These are phyloP conservation scores for Tenualosa thibaudeaui DNA, from an alignment of 2,797 vertebrate species.

Conservation along the genomic window DNA sequence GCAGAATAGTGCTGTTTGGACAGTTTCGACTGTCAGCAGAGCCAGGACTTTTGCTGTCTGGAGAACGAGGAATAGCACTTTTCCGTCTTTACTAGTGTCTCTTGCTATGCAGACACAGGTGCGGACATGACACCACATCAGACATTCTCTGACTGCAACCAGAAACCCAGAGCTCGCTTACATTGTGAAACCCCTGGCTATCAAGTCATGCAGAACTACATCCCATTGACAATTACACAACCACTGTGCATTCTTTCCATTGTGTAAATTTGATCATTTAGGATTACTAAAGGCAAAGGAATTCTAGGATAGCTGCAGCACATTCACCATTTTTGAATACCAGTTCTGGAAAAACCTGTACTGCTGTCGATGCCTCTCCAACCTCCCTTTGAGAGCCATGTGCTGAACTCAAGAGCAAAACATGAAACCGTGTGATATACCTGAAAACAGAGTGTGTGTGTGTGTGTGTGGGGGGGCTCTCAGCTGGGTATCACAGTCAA, in stretches of 20 bases:
- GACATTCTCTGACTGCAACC: not conserved
- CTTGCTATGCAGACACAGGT: not conserved
- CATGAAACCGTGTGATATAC: not conserved
- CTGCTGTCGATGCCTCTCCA: not conserved
- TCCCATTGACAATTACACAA: not conserved
- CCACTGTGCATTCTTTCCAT: not conserved
- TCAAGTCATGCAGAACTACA: not conserved
- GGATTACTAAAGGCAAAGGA: not conserved
- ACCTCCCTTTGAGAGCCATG: not conserved
- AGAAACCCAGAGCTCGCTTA: not conserved
- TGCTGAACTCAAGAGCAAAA: not conserved
- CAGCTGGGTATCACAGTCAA: not conserved
- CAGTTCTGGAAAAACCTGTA: conserved; percentile 18
- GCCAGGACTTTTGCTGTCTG: too few species aligned
- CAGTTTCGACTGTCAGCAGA: too few species aligned
- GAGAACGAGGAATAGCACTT: too few species aligned
- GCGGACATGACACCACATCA: not conserved
- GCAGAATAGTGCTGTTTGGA: too few species aligned
- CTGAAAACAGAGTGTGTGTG: too few species aligned
- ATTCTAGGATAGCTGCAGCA: not conserved
- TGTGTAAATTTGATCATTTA: not conserved
- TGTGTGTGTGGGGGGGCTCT: too few species aligned
- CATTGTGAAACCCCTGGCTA: not conserved
- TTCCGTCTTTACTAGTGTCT: not conserved
- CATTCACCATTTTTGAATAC: not conserved